A percentile compares a stretch with the other conserved stretches of the same genome.
Conservation (phyloP, 2,113 vertebrate genomes). For the Prinia subflava region DNA sequence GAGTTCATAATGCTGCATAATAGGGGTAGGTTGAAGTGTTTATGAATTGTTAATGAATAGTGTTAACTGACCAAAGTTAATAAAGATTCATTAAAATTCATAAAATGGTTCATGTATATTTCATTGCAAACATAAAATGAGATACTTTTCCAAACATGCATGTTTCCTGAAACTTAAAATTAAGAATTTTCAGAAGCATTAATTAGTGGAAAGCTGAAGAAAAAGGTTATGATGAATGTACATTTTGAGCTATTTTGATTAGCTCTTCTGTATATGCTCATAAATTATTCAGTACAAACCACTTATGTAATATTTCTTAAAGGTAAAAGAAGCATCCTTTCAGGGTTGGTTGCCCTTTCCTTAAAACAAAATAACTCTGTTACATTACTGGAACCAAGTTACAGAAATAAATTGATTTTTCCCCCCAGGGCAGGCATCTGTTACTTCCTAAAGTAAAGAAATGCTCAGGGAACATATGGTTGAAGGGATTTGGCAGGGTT, state of each 20-base stretch:
- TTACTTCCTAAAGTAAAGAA: conserved; percentile 53
- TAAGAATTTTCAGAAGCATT: conserved; percentile 11
- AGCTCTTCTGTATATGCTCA: conserved; percentile 8
- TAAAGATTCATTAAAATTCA: conserved; percentile 63
- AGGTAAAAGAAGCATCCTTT: conserved; percentile 44
- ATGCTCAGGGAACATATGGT: conserved; percentile 36
- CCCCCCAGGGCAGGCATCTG: background rate
- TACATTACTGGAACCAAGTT: conserved; percentile 36
- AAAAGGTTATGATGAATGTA: background rate
- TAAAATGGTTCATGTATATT: conserved; percentile 30
- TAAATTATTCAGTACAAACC: conserved; percentile 54
- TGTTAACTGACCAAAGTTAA: conserved; percentile 50
- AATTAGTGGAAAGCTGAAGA: conserved; percentile 33
- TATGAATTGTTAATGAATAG: conserved; percentile 43
- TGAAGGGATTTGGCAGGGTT: background rate
- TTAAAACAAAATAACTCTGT: conserved; percentile 24
- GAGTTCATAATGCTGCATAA: conserved; percentile 47
- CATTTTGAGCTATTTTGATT: background rate
- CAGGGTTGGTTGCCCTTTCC: conserved; percentile 14
- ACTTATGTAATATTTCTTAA: conserved; percentile 58
- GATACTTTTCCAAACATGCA: conserved; percentile 11
- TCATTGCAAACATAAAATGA: conserved; percentile 22
- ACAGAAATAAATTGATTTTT: conserved; percentile 50
- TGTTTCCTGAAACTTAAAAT: conserved; percentile 38
- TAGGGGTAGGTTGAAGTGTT: conserved; percentile 6